Evolutionary conservation across 2,888 invertebrate species (phyloP).

Genomic region (Heliconius erato): DNA sequence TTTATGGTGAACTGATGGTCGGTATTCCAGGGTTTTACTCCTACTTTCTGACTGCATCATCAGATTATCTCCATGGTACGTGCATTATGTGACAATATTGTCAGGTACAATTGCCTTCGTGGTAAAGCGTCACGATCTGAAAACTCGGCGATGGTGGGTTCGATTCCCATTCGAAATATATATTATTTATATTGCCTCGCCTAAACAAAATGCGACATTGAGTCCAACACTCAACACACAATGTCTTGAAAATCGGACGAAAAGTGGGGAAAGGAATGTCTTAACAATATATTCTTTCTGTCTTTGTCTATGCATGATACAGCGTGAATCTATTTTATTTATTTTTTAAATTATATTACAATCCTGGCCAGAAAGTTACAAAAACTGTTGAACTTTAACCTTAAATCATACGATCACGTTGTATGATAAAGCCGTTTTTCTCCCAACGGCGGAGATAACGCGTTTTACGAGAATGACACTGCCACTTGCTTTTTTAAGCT

Average conservation of each 20-base stretch:
- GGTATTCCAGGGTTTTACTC: background rate
- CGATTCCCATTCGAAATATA: too few relatives aligned
- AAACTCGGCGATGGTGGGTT: background rate
- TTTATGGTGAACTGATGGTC: conserved; percentile 8
- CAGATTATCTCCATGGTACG: background rate
- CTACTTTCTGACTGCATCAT: background rate
- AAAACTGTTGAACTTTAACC: conserved; percentile 37
- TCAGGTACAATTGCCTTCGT: background rate
- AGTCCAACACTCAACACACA: background rate
- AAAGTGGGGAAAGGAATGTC: background rate
- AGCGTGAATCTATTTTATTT: too few relatives aligned
- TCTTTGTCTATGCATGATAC: too few relatives aligned
- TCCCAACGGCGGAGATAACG: conserved; percentile 36
- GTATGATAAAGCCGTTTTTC: conserved; percentile 42
- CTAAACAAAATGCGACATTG: too few relatives aligned
- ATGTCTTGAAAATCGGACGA: background rate
- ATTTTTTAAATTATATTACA: too few relatives aligned
- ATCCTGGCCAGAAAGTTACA: background rate
- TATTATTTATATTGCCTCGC: too few relatives aligned
- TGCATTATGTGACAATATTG: background rate
- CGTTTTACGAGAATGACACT: conserved; percentile 40
- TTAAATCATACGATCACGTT: conserved; percentile 39
- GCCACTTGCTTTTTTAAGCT: conserved; percentile 26
- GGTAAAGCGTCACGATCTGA: background rate
- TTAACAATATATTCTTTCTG: background rate